Evolutionary conservation across 2,888 invertebrate species (phyloP).

Genomic region (Meiosimyza platycephala): DNA sequence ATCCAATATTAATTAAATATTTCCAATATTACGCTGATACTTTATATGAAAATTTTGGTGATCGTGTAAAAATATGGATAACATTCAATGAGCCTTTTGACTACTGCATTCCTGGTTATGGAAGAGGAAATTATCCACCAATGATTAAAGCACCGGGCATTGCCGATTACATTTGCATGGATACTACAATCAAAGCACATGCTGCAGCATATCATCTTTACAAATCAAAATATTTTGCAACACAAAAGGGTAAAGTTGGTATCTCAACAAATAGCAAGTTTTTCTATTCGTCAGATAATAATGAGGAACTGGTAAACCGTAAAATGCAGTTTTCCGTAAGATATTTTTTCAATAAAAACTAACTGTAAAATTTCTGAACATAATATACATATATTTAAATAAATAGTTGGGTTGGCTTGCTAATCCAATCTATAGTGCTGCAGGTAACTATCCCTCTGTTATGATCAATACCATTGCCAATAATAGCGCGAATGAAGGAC

Average conservation of each 20-base stretch:
- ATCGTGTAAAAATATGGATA: slow-evolving; percentile 62
- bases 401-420: slow-evolving; percentile 61
- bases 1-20: slow-evolving; percentile 67
- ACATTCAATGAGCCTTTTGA: slow-evolving; percentile 50
- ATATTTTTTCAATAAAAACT: too few species aligned
- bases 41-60: slow-evolving; percentile 67
- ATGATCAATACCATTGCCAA: slow-evolving; percentile 56
- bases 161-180: slow-evolving; percentile 70
- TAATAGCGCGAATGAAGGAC: slow-evolving; percentile 59
- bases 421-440: slow-evolving; percentile 57
- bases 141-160: slow-evolving; percentile 66
- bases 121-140: slow-evolving; percentile 57
- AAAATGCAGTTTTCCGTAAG: slow-evolving; percentile 54
- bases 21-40: slow-evolving; percentile 69
- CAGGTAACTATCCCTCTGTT: slow-evolving; percentile 59
- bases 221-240: slow-evolving; percentile 61
- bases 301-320: slow-evolving; percentile 49
- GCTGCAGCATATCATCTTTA: slow-evolving; percentile 68
- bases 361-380: too few species aligned
- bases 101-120: slow-evolving; percentile 67
- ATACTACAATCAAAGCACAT: slow-evolving; percentile 70
- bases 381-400: too few species aligned
- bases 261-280: slow-evolving; percentile 54
- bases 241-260: slow-evolving; percentile 58
- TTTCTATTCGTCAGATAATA: slow-evolving; percentile 50